A percentile compares a stretch with the other conserved stretches of the same genome.
Evolutionary conservation across 2,888 invertebrate species (phyloP).

Genomic region (Orthosia gothica): DNA sequence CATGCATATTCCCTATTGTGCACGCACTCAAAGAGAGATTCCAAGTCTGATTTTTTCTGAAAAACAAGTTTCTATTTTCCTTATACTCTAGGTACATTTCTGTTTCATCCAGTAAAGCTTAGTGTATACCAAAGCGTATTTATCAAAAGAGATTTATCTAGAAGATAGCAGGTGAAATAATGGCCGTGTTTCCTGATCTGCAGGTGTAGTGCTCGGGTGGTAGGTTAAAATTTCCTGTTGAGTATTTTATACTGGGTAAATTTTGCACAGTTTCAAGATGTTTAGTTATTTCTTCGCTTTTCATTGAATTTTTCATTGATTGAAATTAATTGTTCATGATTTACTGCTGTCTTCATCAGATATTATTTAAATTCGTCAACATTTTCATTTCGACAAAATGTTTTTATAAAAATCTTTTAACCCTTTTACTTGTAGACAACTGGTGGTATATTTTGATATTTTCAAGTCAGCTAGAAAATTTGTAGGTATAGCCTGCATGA

Average conservation of each 20-base stretch:
- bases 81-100: slow-evolving; percentile 37
- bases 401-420: no score
- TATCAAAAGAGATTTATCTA: slow-evolving; percentile 72
- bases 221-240: slow-evolving; percentile 64
- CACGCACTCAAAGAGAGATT: slow-evolving; percentile 27
- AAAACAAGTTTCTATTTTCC: slow-evolving; percentile 40
- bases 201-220: slow-evolving; percentile 47
- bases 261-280: not conserved
- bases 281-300: not conserved
- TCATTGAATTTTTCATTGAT: not conserved
- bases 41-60: not conserved
- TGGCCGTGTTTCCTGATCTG: slow-evolving; percentile 75
- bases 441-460: no score
- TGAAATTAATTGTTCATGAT: not conserved
- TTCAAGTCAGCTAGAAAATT: no score
- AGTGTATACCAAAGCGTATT: slow-evolving; percentile 51
- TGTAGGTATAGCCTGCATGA: no score
- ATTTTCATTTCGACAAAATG: no score
- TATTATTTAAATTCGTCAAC: not conserved
- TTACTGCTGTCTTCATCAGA: not conserved
- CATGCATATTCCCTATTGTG: no score
- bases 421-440: no score
- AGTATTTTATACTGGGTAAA: slow-evolving; percentile 30
- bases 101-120: slow-evolving; percentile 43
- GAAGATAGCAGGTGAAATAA: slow-evolving; percentile 76